These are phyloP conservation scores for Pollachius pollachius DNA, from an alignment of 2,113 vertebrate genomes.

Conservation along the genomic window DNA sequence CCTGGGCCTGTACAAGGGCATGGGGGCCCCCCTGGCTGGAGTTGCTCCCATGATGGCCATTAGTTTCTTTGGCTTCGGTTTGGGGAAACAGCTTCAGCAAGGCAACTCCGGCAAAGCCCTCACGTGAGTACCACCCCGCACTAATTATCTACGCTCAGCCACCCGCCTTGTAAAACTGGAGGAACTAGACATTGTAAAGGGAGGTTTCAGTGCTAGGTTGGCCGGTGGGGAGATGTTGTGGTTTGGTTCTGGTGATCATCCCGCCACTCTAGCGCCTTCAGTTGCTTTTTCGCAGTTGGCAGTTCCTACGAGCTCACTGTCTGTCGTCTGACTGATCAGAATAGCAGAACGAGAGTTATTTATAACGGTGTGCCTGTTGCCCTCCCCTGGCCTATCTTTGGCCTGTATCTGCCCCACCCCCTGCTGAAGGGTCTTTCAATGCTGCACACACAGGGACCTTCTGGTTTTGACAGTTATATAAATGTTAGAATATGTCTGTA, in stretches of 20 bases:
- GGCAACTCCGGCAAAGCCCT: conserved; percentile 43
- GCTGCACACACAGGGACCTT: neutral
- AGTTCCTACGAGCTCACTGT: neutral
- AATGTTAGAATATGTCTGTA: no score
- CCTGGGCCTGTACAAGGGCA: conserved; percentile 75
- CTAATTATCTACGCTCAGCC: no score
- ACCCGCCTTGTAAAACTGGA: no score
- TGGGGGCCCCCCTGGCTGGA: conserved; percentile 73
- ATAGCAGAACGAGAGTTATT: conserved; percentile 38
- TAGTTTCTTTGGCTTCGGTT: conserved; percentile 76
- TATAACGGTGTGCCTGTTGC: conserved; percentile 15
- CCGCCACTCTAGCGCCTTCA: no score
- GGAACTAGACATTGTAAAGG: no score
- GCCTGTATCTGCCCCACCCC: conserved; percentile 5
- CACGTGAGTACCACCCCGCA: conserved; percentile 50
- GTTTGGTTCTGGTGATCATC: neutral
- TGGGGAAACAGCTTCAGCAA: conserved; percentile 77
- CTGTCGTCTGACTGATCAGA: conserved; percentile 12
- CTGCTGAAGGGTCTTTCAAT: neutral
- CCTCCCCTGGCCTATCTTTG: conserved; percentile 29
- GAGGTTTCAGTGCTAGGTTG: neutral
- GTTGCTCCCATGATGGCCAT: conserved; percentile 78
- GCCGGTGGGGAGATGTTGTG: neutral
- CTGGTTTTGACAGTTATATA: neutral
- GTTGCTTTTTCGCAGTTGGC: neutral